A percentile compares a stretch with the other conserved stretches of the same genome.
Conservation (phyloP, 2,113 vertebrate species). For the Furnarius figulus region DNA sequence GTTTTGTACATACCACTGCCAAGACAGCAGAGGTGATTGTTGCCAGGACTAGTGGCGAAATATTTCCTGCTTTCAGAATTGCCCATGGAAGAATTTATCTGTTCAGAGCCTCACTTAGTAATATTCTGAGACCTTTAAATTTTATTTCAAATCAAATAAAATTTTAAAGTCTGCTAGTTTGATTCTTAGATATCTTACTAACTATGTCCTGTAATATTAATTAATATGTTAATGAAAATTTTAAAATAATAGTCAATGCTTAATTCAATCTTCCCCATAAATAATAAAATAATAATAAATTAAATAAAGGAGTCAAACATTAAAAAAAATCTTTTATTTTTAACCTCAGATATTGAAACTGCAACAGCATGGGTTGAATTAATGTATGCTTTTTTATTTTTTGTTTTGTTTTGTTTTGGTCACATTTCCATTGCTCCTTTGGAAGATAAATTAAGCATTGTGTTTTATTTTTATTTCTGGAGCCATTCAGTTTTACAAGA, state of each 20-base stretch:
- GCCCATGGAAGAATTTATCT: not conserved
- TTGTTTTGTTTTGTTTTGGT: too few species aligned
- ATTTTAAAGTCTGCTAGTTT: not conserved
- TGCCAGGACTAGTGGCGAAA: not conserved
- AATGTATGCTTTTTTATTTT: not conserved
- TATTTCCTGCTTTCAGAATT: not conserved
- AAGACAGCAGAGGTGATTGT: not conserved
- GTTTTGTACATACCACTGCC: not conserved
- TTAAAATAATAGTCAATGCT: not conserved
- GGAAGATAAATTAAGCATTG: not conserved
- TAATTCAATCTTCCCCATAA: not conserved
- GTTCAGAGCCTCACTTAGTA: not conserved
- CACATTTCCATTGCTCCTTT: not conserved
- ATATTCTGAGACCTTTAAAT: not conserved
- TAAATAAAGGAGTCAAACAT: not conserved
- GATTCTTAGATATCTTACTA: not conserved
- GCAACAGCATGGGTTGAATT: not conserved
- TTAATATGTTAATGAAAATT: not conserved
- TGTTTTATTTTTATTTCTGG: not conserved
- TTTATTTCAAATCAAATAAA: not conserved
- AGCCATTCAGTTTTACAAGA: not conserved
- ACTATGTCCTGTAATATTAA: not conserved
- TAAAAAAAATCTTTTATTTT: not conserved
- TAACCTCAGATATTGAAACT: not conserved
- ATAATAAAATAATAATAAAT: accelerated